Percentiles rank a stretch among this genome's conserved stretches.
Conservation (phyloP, 2,797 vertebrate genomes). For the Anabas testudineus region DNA sequence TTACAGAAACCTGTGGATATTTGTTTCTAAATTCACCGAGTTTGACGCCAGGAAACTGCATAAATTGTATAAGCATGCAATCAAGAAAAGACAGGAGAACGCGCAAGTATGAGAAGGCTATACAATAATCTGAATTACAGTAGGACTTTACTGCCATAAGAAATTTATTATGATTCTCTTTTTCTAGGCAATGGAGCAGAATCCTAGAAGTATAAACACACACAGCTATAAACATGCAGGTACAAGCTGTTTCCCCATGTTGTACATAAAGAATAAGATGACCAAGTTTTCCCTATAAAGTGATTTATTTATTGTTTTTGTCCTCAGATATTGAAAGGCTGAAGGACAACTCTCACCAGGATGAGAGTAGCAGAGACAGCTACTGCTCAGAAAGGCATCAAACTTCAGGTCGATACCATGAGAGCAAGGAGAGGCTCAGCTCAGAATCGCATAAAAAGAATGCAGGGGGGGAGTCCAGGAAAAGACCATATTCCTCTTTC, state of each 20-base stretch:
- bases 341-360: slow-evolving; percentile 93
- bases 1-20: slow-evolving; percentile 98
- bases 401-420: slow-evolving; percentile 87
- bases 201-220: slow-evolving; percentile 86
- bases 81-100: slow-evolving; percentile 97
- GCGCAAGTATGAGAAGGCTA: slow-evolving; percentile 86
- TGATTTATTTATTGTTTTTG: rapidly evolving
- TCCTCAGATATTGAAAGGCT: slow-evolving; percentile 90
- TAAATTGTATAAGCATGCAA: slow-evolving; percentile 98
- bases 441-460: slow-evolving; percentile 90
- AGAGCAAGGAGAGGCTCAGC: slow-evolving; percentile 90
- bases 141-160: not conserved
- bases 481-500: slow-evolving; percentile 93
- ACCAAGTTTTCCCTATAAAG: rapidly evolving
- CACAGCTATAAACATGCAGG: slow-evolving; percentile 91
- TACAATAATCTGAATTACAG: not conserved
- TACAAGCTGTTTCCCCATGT: slow-evolving; percentile 61
- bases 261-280: rapidly evolving
- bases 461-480: slow-evolving; percentile 80
- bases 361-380: slow-evolving; percentile 98
- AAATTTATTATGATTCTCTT: slow-evolving; percentile 15
- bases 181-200: slow-evolving; percentile 91
- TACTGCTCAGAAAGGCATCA: slow-evolving; percentile 93
- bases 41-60: slow-evolving; percentile 99
- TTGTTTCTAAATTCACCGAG: slow-evolving; percentile 99